Percentiles rank a stretch among this genome's conserved stretches.
These are phyloP conservation scores for Lapara coniferarum DNA, from an alignment of 2,888 invertebrate genomes.

Conservation along the genomic window DNA sequence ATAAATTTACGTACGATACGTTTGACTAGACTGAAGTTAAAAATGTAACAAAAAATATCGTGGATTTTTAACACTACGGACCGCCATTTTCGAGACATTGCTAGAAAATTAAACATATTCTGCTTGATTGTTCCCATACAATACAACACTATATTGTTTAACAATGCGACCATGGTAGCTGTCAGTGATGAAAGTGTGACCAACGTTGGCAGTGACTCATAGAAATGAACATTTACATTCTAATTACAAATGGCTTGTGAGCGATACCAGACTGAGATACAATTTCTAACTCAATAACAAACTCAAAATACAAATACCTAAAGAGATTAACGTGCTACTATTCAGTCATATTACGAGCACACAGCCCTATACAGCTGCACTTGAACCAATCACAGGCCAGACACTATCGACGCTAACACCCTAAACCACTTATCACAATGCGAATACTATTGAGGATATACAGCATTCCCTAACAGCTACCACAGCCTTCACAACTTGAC, in stretches of 20 bases:
- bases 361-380: background rate
- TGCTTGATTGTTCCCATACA: constrained; percentile 33
- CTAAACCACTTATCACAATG: constrained; percentile 26
- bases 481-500: constrained; percentile 28
- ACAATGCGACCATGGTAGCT: constrained; percentile 43
- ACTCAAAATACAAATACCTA: constrained; percentile 6
- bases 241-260: background rate
- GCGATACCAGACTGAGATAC: background rate
- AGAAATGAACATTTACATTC: background rate
- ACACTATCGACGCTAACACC: background rate
- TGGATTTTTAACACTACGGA: background rate
- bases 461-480: constrained; percentile 35
- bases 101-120: background rate
- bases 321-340: constrained; percentile 1
- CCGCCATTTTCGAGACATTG: background rate
- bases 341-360: constrained; percentile 8
- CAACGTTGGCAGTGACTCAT: constrained; percentile 1
- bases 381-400: background rate
- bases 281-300: background rate
- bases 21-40: constrained; percentile 20
- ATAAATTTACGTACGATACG: constrained; percentile 6
- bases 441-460: constrained; percentile 29
- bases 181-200: constrained; percentile 33
- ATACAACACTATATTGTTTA: constrained; percentile 37
- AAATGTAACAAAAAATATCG: background rate